phyloP scores from a whole-genome alignment of 2,113 vertebrate genomes.

The Hemiprocne comata region DNA sequence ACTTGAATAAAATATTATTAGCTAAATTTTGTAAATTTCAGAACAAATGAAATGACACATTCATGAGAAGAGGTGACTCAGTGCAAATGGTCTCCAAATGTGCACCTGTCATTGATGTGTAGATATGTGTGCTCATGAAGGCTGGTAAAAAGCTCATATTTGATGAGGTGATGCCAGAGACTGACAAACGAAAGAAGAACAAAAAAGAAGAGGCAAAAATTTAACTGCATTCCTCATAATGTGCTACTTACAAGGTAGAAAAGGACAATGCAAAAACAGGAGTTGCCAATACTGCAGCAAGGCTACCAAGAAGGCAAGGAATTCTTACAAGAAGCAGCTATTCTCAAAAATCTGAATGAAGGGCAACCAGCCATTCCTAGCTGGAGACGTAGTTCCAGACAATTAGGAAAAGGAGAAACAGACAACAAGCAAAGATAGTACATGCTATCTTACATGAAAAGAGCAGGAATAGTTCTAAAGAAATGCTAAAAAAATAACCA shows the following conservation, averaged over 20 bases:
- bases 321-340: not conserved
- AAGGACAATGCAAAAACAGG: not conserved
- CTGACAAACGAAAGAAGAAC: not conserved
- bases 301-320: not conserved
- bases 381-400: not conserved
- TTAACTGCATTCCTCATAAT: not conserved
- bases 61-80: not conserved
- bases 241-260: not conserved
- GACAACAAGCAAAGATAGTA: not conserved
- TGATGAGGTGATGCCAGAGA: not conserved
- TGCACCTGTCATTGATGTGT: not conserved
- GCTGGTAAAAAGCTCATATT: not conserved
- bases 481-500: not conserved
- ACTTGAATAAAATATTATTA: not conserved
- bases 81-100: not conserved
- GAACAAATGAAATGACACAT: not conserved
- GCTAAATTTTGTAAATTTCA: not conserved
- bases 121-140: not conserved
- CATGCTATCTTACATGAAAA: not conserved
- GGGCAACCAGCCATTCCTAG: not conserved
- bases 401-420: not conserved
- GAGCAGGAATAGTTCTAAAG: not conserved
- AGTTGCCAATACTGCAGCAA: not conserved
- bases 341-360: not conserved
- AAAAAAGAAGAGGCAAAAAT: not conserved